Evolutionary conservation across 1,140 invertebrate species (phyloP).

Genomic region (Anastrepha ludens): DNA sequence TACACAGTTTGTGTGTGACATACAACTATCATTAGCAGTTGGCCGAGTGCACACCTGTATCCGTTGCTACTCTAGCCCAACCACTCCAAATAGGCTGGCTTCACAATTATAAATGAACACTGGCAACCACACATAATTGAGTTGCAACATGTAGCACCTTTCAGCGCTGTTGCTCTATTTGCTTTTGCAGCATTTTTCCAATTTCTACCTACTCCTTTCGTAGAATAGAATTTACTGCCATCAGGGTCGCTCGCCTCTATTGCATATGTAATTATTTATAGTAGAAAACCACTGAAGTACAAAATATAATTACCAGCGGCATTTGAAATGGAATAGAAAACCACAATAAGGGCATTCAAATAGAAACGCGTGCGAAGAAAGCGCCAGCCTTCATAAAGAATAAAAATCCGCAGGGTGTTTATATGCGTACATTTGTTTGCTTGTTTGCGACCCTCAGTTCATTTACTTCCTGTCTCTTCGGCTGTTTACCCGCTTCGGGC

Average conservation of each 20-base stretch:
- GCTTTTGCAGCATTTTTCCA: not conserved
- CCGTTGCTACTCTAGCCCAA: not conserved
- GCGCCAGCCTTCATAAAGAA: not conserved
- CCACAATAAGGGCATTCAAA: conserved; percentile 45
- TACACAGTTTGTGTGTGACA: not conserved
- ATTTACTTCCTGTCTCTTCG: not conserved
- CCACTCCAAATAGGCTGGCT: conserved; percentile 7
- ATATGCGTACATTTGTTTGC: not conserved
- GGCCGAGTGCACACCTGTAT: conserved; percentile 29
- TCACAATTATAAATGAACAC: not conserved
- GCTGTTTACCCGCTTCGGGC: not conserved
- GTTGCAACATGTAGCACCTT: conserved; percentile 40
- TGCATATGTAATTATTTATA: conserved; percentile 33
- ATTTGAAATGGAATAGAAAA: conserved; percentile 44
- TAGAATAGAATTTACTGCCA: not conserved
- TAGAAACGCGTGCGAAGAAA: not conserved
- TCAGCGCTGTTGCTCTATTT: not conserved
- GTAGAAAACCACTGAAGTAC: not conserved
- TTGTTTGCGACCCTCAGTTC: not conserved
- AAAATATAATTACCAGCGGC: conserved; percentile 42
- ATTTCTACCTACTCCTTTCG: not conserved
- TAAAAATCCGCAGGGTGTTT: not conserved
- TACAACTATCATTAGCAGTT: conserved; percentile 41
- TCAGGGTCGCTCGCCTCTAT: not conserved
- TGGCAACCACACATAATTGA: conserved; percentile 34